Percentiles rank a stretch among this genome's conserved stretches.
Evolutionary conservation across 2,888 invertebrate species (phyloP).

Genomic region (Cantharis nigra): DNA sequence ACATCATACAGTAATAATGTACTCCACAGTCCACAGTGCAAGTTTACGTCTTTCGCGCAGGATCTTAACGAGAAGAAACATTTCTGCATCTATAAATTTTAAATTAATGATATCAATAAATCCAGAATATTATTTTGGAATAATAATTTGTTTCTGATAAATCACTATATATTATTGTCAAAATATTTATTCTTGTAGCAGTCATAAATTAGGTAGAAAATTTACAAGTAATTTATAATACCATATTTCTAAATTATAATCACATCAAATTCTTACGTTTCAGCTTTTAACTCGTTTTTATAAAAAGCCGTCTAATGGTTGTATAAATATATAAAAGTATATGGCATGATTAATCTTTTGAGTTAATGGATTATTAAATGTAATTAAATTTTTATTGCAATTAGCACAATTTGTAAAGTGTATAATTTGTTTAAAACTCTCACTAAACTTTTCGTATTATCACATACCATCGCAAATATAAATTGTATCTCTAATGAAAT

Average conservation of each 20-base stretch:
- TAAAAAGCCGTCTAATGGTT: slow-evolving; percentile 38
- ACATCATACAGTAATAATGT: not conserved
- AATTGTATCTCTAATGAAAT: not conserved
- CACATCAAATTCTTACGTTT: slow-evolving; percentile 6
- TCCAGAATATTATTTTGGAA: not conserved
- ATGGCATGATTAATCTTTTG: slow-evolving; percentile 43
- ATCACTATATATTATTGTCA: not conserved
- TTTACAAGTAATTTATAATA: not conserved
- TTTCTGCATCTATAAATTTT: not conserved
- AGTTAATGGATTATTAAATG: slow-evolving; percentile 44
- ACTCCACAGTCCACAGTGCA: too few relatives aligned
- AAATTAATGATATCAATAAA: not conserved
- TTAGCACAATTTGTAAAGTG: slow-evolving; percentile 10
- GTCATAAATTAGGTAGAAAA: not conserved
- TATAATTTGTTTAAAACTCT: not conserved
- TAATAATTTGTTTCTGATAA: not conserved
- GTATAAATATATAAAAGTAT: slow-evolving; percentile 34
- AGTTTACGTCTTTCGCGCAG: too few relatives aligned
- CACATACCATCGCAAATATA: not conserved
- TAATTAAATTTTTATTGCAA: slow-evolving; percentile 36
- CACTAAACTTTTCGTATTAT: not conserved
- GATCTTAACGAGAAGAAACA: too few relatives aligned
- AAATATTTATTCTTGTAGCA: not conserved
- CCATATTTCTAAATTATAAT: slow-evolving; percentile 1
- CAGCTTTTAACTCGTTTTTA: slow-evolving; percentile 23